Evolutionary conservation across 1,140 invertebrate genomes (phyloP).

Genomic region (Orius laevigatus): DNA sequence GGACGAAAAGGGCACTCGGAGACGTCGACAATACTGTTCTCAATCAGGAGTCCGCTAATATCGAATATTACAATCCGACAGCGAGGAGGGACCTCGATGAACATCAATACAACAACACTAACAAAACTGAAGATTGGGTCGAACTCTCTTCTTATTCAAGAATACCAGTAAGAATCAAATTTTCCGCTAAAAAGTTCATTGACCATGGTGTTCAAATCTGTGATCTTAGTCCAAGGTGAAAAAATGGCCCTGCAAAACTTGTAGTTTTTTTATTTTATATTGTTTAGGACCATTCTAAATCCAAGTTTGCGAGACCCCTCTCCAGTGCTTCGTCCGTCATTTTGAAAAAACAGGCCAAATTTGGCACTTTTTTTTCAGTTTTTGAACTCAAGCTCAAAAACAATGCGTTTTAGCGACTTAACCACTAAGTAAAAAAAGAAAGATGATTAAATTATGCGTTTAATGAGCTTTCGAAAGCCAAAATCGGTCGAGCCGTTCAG

Average conservation of each 20-base stretch:
- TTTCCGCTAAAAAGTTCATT: background rate
- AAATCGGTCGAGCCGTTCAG: too few relatives aligned
- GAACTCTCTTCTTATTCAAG: constrained; percentile 62
- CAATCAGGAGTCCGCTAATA: constrained; percentile 32
- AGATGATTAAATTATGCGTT: too few relatives aligned
- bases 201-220: background rate
- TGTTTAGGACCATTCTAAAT: background rate
- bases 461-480: too few relatives aligned
- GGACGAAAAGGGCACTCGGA: background rate
- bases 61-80: constrained; percentile 51
- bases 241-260: background rate
- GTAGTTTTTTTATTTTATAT: background rate
- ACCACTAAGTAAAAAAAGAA: too few relatives aligned
- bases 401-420: too few relatives aligned
- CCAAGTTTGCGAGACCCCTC: background rate
- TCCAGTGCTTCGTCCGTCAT: background rate
- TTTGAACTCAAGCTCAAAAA: too few relatives aligned
- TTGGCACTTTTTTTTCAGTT: constrained; percentile 1
- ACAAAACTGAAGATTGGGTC: constrained; percentile 34
- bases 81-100: constrained; percentile 41
- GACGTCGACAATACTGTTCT: constrained; percentile 24
- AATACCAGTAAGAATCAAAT: constrained; percentile 42
- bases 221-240: background rate
- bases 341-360: too few relatives aligned
- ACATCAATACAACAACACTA: constrained; percentile 28